Percentiles rank a stretch among this genome's conserved stretches.
Evolutionary conservation across 1,140 invertebrate genomes (phyloP).

Genomic region (Brachionus sp.): DNA sequence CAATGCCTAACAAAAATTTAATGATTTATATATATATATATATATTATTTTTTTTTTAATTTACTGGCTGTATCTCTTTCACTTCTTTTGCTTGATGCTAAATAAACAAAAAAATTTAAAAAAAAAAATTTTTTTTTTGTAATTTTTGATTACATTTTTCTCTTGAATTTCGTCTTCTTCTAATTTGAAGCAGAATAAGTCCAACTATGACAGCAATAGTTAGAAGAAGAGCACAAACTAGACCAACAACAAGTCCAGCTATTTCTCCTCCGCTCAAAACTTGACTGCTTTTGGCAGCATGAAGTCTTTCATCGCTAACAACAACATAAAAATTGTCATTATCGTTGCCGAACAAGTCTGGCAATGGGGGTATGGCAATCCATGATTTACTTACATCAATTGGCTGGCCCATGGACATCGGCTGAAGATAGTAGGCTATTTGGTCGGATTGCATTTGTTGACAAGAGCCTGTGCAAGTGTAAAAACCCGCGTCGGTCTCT

Average conservation of each 20-base stretch:
- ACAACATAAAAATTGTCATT: neutral
- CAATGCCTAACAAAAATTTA: neutral
- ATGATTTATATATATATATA: neutral
- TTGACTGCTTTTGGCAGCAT: neutral
- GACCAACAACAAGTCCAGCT: conserved; percentile 44
- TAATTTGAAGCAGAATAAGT: neutral
- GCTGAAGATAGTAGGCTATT: conserved; percentile 23
- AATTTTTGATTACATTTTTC: conserved; percentile 34
- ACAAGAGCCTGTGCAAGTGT: conserved; percentile 7
- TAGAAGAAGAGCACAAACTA: neutral
- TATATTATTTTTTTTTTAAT: neutral
- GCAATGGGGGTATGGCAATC: conserved; percentile 17
- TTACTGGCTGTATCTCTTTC: conserved; percentile 37
- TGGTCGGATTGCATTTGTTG: conserved; percentile 25
- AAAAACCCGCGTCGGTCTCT: conserved; percentile 42
- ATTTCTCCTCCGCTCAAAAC: conserved; percentile 32
- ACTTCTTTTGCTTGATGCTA: neutral
- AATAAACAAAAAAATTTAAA: neutral
- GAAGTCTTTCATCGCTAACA: conserved; percentile 14
- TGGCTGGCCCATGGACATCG: conserved; percentile 1
- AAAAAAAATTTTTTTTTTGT: neutral
- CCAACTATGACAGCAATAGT: conserved; percentile 1
- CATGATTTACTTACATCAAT: conserved; percentile 10
- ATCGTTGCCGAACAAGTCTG: neutral
- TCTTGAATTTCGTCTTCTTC: neutral